These are phyloP conservation scores for Callopanchax toddi DNA, from an alignment of 2,113 vertebrate genomes.

Conservation along the genomic window DNA sequence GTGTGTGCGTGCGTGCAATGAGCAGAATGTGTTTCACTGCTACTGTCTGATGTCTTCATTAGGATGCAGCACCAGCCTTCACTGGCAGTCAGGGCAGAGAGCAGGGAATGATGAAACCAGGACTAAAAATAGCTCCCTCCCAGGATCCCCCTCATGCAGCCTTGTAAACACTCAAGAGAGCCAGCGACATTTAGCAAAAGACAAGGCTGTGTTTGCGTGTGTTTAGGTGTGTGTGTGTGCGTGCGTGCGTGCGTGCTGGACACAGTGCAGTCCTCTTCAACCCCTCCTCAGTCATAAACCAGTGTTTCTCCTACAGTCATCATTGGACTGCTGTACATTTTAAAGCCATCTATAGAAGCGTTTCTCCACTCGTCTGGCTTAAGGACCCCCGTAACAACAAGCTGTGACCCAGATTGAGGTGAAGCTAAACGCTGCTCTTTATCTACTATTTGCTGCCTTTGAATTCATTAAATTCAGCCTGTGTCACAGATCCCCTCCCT, in stretches of 20 bases:
- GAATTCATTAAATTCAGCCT: too few relatives aligned
- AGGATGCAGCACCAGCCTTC: conserved; percentile 73
- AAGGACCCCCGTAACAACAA: too few relatives aligned
- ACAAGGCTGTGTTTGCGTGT: too few relatives aligned
- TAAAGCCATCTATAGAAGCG: conserved; percentile 68
- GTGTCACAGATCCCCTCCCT: too few relatives aligned
- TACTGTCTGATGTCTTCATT: conserved; percentile 65
- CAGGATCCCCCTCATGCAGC: conserved; percentile 80
- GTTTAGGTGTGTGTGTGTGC: conserved; percentile 19
- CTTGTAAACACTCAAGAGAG: conserved; percentile 75
- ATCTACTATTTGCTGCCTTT: too few relatives aligned
- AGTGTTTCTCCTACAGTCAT: conserved; percentile 63
- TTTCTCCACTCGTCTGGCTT: too few relatives aligned
- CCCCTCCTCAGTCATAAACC: conserved; percentile 55
- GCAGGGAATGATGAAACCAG: conserved; percentile 81
- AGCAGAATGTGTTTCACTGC: conserved; percentile 44
- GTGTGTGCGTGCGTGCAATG: neutral
- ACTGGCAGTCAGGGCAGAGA: conserved; percentile 64
- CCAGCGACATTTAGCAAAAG: conserved; percentile 47
- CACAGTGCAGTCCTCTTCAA: conserved; percentile 40
- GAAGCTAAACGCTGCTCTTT: too few relatives aligned
- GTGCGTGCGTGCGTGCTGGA: conserved; percentile 33
- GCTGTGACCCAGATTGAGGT: too few relatives aligned
- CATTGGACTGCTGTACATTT: conserved; percentile 51
- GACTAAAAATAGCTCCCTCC: conserved; percentile 82